Evolutionary conservation across 2,113 vertebrate species (phyloP).

Genomic region (Xiphophorus couchianus): DNA sequence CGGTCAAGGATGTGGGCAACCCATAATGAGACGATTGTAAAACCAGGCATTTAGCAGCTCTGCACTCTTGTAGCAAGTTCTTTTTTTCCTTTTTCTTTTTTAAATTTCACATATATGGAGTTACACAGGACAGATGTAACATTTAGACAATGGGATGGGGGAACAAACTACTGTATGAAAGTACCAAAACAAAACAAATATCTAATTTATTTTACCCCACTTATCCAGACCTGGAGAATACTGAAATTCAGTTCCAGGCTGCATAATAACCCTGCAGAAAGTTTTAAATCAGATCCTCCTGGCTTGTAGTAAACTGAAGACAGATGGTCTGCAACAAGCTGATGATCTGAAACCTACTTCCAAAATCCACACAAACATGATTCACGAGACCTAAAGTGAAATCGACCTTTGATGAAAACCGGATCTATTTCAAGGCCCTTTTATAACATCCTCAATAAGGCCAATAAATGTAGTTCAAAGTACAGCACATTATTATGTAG

Average conservation of each 20-base stretch:
- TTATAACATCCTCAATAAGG: neutral
- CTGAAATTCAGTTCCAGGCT: neutral
- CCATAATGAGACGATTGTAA: neutral
- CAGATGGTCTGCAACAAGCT: neutral
- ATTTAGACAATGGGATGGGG: neutral
- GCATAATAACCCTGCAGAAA: neutral
- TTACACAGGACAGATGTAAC: neutral
- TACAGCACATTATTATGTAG: neutral
- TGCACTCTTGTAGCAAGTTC: neutral
- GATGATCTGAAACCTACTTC: neutral
- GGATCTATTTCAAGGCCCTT: neutral
- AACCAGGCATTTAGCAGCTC: neutral
- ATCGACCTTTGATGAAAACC: neutral
- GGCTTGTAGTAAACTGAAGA: neutral
- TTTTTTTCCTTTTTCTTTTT: neutral
- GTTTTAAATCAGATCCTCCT: neutral
- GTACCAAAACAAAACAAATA: neutral
- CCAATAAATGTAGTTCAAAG: neutral
- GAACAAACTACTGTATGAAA: neutral
- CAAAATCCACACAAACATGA: too few species aligned
- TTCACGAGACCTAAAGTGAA: neutral
- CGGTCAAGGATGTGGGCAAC: conserved; percentile 19
- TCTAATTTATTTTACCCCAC: neutral
- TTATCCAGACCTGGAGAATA: neutral
- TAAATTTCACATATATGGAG: neutral